Conservation (phyloP, 2,113 vertebrate genomes). For the Poeciliopsis retropinna region DNA sequence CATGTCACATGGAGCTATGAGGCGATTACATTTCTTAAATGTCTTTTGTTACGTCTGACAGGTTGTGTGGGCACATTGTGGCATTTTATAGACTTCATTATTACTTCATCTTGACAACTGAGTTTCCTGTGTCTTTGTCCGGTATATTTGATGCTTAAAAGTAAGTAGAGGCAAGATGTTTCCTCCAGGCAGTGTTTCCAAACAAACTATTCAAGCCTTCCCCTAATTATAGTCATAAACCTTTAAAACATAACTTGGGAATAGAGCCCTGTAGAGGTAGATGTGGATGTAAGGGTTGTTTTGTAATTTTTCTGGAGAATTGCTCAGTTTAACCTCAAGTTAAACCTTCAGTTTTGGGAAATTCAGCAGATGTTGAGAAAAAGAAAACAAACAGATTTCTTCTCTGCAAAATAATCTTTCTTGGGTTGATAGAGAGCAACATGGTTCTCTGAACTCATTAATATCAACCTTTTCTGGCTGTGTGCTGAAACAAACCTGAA, state of each 20-base stretch:
- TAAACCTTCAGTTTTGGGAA: not conserved
- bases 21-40: not conserved
- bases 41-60: not conserved
- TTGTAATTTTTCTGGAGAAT: not conserved
- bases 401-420: too few species aligned
- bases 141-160: not conserved
- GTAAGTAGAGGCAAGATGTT: not conserved
- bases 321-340: not conserved
- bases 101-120: not conserved
- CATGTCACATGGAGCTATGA: not conserved
- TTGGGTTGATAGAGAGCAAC: too few species aligned
- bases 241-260: not conserved
- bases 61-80: not conserved
- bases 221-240: not conserved
- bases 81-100: not conserved
- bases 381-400: too few species aligned
- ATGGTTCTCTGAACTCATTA: too few species aligned
- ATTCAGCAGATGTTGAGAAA: too few species aligned
- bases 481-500: too few species aligned
- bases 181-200: not conserved
- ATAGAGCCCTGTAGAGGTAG: not conserved
- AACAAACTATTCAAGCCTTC: not conserved
- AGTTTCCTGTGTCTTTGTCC: not conserved
- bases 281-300: not conserved
- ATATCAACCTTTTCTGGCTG: too few species aligned